phyloP scores from a whole-genome alignment of 2,888 invertebrate genomes.

The Latrodectus elegans region DNA sequence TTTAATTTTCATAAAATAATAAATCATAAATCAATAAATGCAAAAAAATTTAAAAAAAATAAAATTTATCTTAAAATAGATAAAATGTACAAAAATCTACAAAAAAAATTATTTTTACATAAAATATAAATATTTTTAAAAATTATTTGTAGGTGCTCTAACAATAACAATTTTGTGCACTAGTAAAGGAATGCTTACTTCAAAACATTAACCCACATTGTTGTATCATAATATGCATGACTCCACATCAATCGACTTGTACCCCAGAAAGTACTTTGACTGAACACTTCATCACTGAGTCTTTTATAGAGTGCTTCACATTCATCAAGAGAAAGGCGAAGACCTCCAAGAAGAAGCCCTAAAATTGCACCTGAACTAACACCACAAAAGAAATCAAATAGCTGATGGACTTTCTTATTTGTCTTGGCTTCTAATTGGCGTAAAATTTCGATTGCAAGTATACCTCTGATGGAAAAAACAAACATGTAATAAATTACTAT shows the following conservation, averaged over 20 bases:
- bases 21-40: no score
- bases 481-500: no score
- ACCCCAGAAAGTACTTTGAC: conserved; percentile 80
- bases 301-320: conserved; percentile 80
- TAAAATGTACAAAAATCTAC: no score
- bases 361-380: conserved; percentile 86
- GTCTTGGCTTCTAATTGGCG: conserved; percentile 84
- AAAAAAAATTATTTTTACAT: no score
- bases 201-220: conserved; percentile 86
- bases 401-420: conserved; percentile 79
- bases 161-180: no score
- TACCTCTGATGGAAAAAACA: conserved; percentile 79
- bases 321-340: conserved; percentile 79
- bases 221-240: conserved; percentile 91
- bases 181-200: conserved; percentile 73
- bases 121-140: no score
- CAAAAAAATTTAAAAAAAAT: no score
- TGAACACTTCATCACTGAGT: conserved; percentile 81
- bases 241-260: conserved; percentile 86
- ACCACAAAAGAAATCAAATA: conserved; percentile 91
- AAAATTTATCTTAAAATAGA: no score
- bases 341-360: conserved; percentile 82
- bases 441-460: conserved; percentile 88
- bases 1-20: no score
- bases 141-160: no score